Percentiles rank a stretch among this genome's conserved stretches.
These are phyloP conservation scores for Ptyas mucosa DNA, from an alignment of 2,113 vertebrate genomes.

Conservation along the genomic window DNA sequence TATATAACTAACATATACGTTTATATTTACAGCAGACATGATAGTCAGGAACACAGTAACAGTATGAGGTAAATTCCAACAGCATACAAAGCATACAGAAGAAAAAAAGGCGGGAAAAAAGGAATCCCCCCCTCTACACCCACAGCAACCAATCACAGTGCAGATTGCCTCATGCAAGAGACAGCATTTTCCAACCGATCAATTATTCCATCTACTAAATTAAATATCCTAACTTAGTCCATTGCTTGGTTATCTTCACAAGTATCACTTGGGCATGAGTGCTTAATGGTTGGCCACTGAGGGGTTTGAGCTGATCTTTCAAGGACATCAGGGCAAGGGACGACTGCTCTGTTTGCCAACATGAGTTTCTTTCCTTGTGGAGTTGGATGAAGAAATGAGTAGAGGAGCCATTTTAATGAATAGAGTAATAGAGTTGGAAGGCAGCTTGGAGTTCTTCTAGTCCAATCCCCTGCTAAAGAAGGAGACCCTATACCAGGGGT, in stretches of 20 bases:
- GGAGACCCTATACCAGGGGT: too few species aligned
- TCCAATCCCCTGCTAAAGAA: too few species aligned
- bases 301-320: neutral
- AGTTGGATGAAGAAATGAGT: neutral
- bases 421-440: too few species aligned
- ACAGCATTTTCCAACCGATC: neutral
- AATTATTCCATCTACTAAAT: neutral
- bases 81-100: neutral
- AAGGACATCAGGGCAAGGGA: neutral
- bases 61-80: neutral
- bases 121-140: neutral
- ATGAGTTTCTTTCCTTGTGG: neutral
- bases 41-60: neutral
- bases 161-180: too few species aligned
- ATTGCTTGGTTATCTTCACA: neutral
- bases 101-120: neutral
- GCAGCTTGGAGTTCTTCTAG: too few species aligned
- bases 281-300: neutral
- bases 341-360: neutral
- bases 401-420: neutral
- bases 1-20: neutral
- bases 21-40: neutral
- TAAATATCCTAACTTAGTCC: neutral
- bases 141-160: too few species aligned
- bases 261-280: neutral